These are phyloP conservation scores for Caenorhabditis sp. DNA, from an alignment of 2,888 invertebrate genomes.

Conservation along the genomic window DNA sequence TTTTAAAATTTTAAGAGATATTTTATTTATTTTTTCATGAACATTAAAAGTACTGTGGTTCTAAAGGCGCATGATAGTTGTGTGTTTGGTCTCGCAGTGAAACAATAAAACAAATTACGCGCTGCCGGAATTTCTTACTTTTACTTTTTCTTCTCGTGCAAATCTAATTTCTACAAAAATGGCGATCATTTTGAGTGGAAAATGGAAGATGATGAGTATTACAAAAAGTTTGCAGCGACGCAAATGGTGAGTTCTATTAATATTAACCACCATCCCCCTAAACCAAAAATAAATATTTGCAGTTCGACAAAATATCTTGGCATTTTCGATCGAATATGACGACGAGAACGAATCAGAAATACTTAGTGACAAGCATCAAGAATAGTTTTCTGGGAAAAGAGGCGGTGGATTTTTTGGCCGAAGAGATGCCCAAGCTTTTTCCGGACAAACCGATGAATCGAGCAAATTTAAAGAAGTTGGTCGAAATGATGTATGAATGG, in stretches of 20 bases:
- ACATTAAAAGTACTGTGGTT: no score
- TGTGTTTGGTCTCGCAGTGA: no score
- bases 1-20: no score
- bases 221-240: conserved; percentile 10
- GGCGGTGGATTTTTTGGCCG: conserved; percentile 22
- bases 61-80: no score
- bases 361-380: conserved; percentile 10
- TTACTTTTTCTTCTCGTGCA: no score
- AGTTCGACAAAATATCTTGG: conserved; percentile 39
- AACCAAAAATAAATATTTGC: conserved; percentile 3
- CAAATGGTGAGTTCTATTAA: conserved; percentile 8
- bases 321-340: conserved; percentile 21
- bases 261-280: neutral
- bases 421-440: conserved; percentile 22
- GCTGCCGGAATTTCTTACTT: no score
- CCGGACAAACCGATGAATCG: conserved; percentile 13
- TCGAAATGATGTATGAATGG: conserved; percentile 25
- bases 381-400: conserved; percentile 34
- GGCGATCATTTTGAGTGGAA: no score
- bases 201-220: neutral
- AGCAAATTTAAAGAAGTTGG: conserved; percentile 19
- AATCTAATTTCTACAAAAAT: no score
- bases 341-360: conserved; percentile 11
- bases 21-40: neutral
- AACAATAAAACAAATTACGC: no score